Conservation (phyloP, 2,113 vertebrate species). For the Harpagus bidentatus region DNA sequence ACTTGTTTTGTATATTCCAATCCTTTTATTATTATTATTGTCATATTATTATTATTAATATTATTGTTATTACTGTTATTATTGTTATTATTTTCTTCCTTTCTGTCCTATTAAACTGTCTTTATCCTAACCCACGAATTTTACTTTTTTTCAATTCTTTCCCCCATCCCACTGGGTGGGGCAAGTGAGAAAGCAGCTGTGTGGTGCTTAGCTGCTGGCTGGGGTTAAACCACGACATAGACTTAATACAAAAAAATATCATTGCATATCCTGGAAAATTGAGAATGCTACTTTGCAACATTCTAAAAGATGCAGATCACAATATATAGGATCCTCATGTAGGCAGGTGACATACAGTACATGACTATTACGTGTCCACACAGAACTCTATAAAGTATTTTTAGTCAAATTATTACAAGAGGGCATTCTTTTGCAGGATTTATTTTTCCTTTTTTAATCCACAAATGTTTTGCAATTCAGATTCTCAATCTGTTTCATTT, state of each 20-base stretch:
- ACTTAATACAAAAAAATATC: not conserved
- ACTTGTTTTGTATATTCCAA: no score
- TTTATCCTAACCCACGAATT: no score
- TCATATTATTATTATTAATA: no score
- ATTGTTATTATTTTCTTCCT: no score
- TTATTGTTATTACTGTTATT: no score
- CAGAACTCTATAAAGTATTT: not conserved
- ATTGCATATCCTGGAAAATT: not conserved
- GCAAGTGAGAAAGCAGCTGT: no score
- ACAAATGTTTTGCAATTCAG: not conserved
- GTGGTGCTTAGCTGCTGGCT: no score
- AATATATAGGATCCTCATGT: not conserved
- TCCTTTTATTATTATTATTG: no score
- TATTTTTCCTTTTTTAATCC: not conserved
- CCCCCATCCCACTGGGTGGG: no score
- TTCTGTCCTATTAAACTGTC: no score
- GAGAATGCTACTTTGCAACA: not conserved
- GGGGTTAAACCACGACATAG: no score
- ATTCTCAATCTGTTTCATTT: not conserved
- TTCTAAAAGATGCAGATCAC: not conserved
- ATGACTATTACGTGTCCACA: accelerated
- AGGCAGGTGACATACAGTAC: not conserved
- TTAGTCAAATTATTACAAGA: not conserved
- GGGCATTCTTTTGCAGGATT: not conserved
- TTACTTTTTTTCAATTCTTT: no score